Percentiles rank a stretch among this genome's conserved stretches.
phyloP scores from a whole-genome alignment of 2,888 invertebrate genomes.

The Gasteruption jaculator region DNA sequence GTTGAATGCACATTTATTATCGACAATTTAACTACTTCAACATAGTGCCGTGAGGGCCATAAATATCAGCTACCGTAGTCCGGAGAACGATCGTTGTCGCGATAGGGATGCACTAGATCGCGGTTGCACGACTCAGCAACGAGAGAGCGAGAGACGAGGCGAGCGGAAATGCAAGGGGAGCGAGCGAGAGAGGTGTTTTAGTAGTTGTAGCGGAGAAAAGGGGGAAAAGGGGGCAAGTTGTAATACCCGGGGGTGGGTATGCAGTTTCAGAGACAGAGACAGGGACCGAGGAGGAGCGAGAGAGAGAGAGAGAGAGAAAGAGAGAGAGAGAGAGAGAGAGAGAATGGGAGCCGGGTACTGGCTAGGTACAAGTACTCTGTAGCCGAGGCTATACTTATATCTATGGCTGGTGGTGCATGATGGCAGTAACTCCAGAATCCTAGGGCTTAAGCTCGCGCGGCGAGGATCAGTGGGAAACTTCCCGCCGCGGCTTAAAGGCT shows the following conservation, averaged over 20 bases:
- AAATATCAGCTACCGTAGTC: constrained; percentile 37
- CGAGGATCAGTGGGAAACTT: constrained; percentile 52
- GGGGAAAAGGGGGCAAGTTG: constrained; percentile 8
- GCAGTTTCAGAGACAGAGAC: constrained; percentile 12
- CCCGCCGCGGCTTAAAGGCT: constrained; percentile 51
- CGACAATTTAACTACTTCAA: constrained; percentile 46
- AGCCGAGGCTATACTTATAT: constrained; percentile 33
- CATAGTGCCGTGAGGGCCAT: constrained; percentile 32
- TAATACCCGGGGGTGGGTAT: constrained; percentile 19
- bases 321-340: constrained; percentile 22
- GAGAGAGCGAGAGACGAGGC: constrained; percentile 18
- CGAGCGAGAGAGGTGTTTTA: constrained; percentile 3
- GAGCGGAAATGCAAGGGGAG: constrained; percentile 16
- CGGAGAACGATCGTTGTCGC: constrained; percentile 44
- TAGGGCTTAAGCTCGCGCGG: constrained; percentile 45
- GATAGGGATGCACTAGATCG: constrained; percentile 48
- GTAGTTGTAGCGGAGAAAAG: neutral
- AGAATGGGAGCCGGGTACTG: constrained; percentile 26
- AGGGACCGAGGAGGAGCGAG: constrained; percentile 1
- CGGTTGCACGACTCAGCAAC: constrained; percentile 32
- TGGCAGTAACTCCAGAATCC: constrained; percentile 52
- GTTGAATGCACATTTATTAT: constrained; percentile 45
- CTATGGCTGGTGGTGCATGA: constrained; percentile 44
- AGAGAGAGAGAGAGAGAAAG: constrained; percentile 15
- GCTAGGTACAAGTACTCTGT: constrained; percentile 31